Conservation (phyloP, 2,797 vertebrate genomes). For the Myripristis murdjan region DNA sequence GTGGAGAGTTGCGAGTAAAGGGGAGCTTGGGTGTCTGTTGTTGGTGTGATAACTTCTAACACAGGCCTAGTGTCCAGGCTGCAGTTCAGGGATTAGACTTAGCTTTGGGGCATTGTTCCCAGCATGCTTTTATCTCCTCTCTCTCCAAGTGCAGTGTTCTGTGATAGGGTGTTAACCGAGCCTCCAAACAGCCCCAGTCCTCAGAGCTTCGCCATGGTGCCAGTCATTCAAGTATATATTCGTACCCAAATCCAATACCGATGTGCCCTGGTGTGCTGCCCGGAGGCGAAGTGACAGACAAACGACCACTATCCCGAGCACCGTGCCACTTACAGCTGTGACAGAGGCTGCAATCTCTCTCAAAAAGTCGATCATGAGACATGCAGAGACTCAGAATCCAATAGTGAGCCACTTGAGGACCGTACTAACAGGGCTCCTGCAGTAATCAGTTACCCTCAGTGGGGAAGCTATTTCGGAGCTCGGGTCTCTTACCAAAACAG, state of each 20-base stretch:
- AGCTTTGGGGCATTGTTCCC: slow-evolving; percentile 67
- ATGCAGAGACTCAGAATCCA: slow-evolving; percentile 32
- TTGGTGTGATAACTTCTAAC: slow-evolving; percentile 54
- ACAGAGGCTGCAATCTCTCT: slow-evolving; percentile 35
- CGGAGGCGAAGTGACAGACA: slow-evolving; percentile 14
- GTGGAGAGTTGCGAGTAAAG: slow-evolving; percentile 35
- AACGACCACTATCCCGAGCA: neutral
- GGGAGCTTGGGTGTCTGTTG: slow-evolving; percentile 40
- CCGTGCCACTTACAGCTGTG: slow-evolving; percentile 19
- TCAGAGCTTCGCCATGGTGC: slow-evolving; percentile 24
- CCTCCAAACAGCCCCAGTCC: slow-evolving; percentile 30
- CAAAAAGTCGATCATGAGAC: slow-evolving; percentile 39
- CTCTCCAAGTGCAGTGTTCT: slow-evolving; percentile 32
- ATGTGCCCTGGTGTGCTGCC: slow-evolving; percentile 7
- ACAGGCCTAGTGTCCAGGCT: slow-evolving; percentile 60
- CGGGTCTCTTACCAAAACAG: slow-evolving; percentile 58
- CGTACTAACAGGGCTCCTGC: slow-evolving; percentile 58
- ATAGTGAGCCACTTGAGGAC: slow-evolving; percentile 50
- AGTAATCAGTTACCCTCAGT: slow-evolving; percentile 67
- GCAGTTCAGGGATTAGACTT: slow-evolving; percentile 63
- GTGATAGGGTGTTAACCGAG: slow-evolving; percentile 62
- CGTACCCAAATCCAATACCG: slow-evolving; percentile 55
- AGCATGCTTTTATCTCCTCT: slow-evolving; percentile 66
- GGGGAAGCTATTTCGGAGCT: slow-evolving; percentile 52
- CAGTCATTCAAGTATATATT: slow-evolving; percentile 54